A percentile compares a stretch with the other conserved stretches of the same genome.
Evolutionary conservation across 2,113 vertebrate species (phyloP).

Genomic region (Hipposideros armiger): DNA sequence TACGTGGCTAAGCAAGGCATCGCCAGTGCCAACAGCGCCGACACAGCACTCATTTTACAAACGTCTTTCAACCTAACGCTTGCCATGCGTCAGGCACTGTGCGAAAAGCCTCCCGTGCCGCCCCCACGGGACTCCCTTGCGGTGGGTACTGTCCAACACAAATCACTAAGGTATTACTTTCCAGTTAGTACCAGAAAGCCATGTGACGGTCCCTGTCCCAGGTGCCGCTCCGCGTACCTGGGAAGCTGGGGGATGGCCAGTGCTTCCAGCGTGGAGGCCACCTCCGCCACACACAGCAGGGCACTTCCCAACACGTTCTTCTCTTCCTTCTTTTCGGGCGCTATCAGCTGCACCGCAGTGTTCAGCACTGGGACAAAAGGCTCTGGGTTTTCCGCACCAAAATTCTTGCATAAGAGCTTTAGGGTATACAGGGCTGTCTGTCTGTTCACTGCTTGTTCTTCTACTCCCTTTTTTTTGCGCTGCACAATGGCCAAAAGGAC

Average conservation of each 20-base stretch:
- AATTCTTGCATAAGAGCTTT: constrained; percentile 95
- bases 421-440: constrained; percentile 97
- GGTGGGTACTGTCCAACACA: background rate
- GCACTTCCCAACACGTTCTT: constrained; percentile 95
- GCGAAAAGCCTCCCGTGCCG: background rate
- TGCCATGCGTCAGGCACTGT: background rate
- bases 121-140: background rate
- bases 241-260: constrained; percentile 95
- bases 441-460: constrained; percentile 94
- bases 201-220: accelerated
- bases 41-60: background rate
- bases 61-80: background rate
- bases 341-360: constrained; percentile 87
- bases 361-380: constrained; percentile 92
- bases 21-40: background rate
- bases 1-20: background rate
- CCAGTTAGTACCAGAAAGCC: background rate
- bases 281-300: constrained; percentile 95
- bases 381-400: constrained; percentile 89
- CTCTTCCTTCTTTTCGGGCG: constrained; percentile 89
- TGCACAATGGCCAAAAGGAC: constrained; percentile 91
- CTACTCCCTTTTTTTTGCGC: constrained; percentile 84
- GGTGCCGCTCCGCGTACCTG: constrained; percentile 86
- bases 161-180: too few relatives aligned
- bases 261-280: constrained; percentile 89